Percentiles rank a stretch among this genome's conserved stretches.
These are phyloP conservation scores for Palaemon carinicauda DNA, from an alignment of 1,140 invertebrate genomes.

Conservation along the genomic window DNA sequence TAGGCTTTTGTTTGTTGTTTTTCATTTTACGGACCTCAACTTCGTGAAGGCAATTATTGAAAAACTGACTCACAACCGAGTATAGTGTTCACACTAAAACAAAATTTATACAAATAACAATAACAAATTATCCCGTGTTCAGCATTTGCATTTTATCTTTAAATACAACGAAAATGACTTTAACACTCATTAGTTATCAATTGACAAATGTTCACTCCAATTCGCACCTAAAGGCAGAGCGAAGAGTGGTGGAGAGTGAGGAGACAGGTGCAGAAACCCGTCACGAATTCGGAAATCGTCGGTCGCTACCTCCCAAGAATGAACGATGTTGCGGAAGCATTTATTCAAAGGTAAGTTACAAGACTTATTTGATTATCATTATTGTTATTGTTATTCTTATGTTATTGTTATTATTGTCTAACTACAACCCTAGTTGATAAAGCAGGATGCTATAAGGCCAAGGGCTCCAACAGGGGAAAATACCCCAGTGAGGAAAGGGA, in stretches of 20 bases:
- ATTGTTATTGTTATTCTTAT: no score
- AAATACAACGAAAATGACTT: not conserved
- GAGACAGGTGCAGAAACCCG: slow-evolving; percentile 1
- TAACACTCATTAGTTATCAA: not conserved
- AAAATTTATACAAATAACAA: no score
- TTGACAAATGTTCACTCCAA: not conserved
- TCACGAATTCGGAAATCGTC: slow-evolving; percentile 5
- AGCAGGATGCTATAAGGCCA: no score
- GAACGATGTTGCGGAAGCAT: slow-evolving; percentile 24
- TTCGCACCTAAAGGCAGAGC: not conserved
- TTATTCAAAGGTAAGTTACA: not conserved
- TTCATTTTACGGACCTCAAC: not conserved
- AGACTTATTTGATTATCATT: no score
- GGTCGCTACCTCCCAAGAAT: slow-evolving; percentile 4
- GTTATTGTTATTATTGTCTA: no score
- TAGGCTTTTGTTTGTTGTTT: not conserved
- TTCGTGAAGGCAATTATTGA: not conserved
- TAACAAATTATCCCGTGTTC: no score
- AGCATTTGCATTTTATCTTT: no score
- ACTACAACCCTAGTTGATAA: no score
- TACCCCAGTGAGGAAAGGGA: no score
- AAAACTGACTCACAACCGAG: no score
- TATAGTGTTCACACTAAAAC: no score
- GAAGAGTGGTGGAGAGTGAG: slow-evolving; percentile 45
- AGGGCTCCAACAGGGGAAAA: no score